Evolutionary conservation across 2,888 invertebrate species (phyloP), one percentile per base, ranked within the genome.

Genomic region (Ophion ventricosus): DNA sequence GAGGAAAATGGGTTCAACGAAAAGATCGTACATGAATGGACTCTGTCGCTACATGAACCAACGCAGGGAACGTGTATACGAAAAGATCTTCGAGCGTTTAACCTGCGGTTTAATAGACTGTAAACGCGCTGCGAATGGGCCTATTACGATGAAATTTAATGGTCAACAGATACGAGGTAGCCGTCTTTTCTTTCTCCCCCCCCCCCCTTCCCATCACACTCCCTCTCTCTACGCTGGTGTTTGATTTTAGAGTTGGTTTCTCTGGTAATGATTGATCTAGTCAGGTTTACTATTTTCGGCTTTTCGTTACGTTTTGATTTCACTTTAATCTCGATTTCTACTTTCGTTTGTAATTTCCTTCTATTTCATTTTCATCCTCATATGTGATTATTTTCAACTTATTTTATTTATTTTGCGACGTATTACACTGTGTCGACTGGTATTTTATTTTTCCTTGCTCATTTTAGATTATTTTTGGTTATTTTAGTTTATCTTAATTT

Each of bases 131-230:
- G 80, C 83, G 88, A 87, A 89, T 87, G 87, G 87, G 86, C 88
- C 87, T 84, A 87, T 89, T 89, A 87, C 85, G 85, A 78, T 81
- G 87, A 87, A 88, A 89, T 90, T 90, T 90, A 91, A 91, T 90
- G 89, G 90, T 88, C 89, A 90, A 88, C 87, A 88, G 88, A 90
- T 91, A 89, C 88, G 83, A 85, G 75, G n/a, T 82, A 17, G 29
- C 72, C 43, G 59, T 67, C 78, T 57, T 11, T 17, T 35, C 23
- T 40, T 29, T 29, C 54, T 61, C 0, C 23, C 25, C 40, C 43
- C 10, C 63, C 10, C 14, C 25, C 35, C 29, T 23, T 29, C 49
- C 43, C 29, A 57, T 26, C 35, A 56, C 49, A 11, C 20, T 5
- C 23, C 4, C 59, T 72, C 63, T 10, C 8, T 23, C 63, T 20